Evolutionary conservation across 2,888 invertebrate genomes (phyloP).

Genomic region (Trachelus troglodyta): DNA sequence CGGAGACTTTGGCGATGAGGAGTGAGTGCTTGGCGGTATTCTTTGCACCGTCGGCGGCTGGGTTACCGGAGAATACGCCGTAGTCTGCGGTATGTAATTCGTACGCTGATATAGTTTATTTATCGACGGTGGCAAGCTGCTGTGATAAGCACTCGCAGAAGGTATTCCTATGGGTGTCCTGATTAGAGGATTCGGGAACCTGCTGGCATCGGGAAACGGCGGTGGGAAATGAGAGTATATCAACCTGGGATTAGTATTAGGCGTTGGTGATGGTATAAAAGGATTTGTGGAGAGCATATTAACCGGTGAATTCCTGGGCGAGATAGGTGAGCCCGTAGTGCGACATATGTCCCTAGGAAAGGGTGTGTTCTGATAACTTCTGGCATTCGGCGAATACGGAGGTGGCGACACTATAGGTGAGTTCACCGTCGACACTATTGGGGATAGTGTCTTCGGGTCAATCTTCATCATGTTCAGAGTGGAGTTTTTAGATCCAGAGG

Average conservation of each 20-base stretch:
- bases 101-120: constrained; percentile 60
- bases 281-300: constrained; percentile 64
- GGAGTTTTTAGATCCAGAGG: constrained; percentile 31
- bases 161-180: constrained; percentile 58
- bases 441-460: constrained; percentile 72
- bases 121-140: constrained; percentile 61
- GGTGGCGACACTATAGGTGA: constrained; percentile 59
- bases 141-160: constrained; percentile 62
- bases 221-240: constrained; percentile 58
- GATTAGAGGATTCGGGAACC: constrained; percentile 58
- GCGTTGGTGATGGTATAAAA: constrained; percentile 62
- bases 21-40: constrained; percentile 57
- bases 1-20: constrained; percentile 47
- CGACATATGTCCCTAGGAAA: constrained; percentile 55
- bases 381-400: constrained; percentile 55
- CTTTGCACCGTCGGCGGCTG: constrained; percentile 59
- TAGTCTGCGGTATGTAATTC: constrained; percentile 55
- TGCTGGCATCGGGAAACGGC: constrained; percentile 50
- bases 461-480: constrained; percentile 66
- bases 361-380: constrained; percentile 54
- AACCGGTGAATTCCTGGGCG: constrained; percentile 60
- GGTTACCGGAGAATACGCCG: constrained; percentile 36
- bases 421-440: constrained; percentile 62
- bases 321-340: constrained; percentile 52
- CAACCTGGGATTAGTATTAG: constrained; percentile 60